Evolutionary conservation across 2,888 invertebrate species (phyloP).

Genomic region (Lycia hirtaria): DNA sequence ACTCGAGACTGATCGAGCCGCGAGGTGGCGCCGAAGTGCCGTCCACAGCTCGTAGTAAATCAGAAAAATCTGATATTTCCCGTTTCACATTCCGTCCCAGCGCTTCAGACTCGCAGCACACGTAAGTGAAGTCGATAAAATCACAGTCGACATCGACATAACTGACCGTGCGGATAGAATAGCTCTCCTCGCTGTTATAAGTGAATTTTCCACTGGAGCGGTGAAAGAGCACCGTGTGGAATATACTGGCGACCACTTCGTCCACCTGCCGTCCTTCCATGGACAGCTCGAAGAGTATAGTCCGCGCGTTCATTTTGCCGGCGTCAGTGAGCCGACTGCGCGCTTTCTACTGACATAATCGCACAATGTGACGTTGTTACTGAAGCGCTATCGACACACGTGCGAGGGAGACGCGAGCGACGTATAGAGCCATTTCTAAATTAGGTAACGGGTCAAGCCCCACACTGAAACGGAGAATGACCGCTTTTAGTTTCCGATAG

Average conservation of each 20-base stretch:
- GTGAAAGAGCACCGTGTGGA: constrained; percentile 96
- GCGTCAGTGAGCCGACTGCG: constrained; percentile 67
- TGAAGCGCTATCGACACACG: constrained; percentile 41
- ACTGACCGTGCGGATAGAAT: constrained; percentile 97
- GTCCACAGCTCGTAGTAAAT: constrained; percentile 90
- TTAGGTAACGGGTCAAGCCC: constrained; percentile 70
- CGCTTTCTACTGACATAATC: constrained; percentile 66
- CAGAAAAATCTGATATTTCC: constrained; percentile 92
- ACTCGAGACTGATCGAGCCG: constrained; percentile 96
- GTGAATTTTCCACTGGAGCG: constrained; percentile 96
- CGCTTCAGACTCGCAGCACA: constrained; percentile 94
- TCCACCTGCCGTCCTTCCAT: constrained; percentile 97
- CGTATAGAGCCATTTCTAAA: constrained; percentile 68
- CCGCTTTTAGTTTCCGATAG: constrained; percentile 63
- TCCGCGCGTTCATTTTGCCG: constrained; percentile 91
- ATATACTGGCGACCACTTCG: constrained; percentile 95
- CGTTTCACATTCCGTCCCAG: constrained; percentile 90
- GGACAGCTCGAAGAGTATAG: constrained; percentile 91
- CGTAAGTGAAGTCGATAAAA: constrained; percentile 98
- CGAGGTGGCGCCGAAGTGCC: constrained; percentile 85
- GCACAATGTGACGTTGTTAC: constrained; percentile 52
- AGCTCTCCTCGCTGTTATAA: constrained; percentile 97
- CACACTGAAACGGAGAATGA: constrained; percentile 79
- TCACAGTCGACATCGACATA: constrained; percentile 99
- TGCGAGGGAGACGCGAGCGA: constrained; percentile 46